Conservation (phyloP, 2,888 invertebrate species). For the Xylota segnis region DNA sequence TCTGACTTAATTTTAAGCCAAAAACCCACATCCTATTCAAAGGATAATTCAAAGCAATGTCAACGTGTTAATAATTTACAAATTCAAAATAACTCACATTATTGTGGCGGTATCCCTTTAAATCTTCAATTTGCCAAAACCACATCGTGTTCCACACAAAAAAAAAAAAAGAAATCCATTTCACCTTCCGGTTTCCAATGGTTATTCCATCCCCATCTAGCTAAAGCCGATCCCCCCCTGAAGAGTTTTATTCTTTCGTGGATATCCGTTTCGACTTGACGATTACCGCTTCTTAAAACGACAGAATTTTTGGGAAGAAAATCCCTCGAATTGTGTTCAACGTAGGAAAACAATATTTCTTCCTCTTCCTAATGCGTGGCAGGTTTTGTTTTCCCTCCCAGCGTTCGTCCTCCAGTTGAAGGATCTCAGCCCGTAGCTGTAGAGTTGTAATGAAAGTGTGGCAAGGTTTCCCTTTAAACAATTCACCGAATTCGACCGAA, state of each 20-base stretch:
- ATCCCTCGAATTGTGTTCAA: neutral
- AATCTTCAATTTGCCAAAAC: conserved; percentile 49
- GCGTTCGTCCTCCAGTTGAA: neutral
- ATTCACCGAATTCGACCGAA: too few relatives aligned
- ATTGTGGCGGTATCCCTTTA: conserved; percentile 26
- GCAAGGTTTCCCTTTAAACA: neutral
- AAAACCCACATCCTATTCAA: neutral
- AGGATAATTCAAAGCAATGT: neutral
- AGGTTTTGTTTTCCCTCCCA: conserved; percentile 9
- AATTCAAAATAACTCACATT: conserved; percentile 45
- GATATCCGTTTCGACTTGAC: neutral
- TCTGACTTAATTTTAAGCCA: neutral
- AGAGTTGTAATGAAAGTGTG: conserved; percentile 1
- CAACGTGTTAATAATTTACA: conserved; percentile 28
- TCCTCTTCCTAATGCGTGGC: conserved; percentile 2
- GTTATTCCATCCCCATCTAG: too few relatives aligned
- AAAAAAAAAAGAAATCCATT: conserved; percentile 41
- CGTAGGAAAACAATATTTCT: conserved; percentile 12
- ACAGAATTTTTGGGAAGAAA: neutral
- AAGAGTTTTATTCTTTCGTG: conserved; percentile 16
- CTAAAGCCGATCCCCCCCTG: too few relatives aligned
- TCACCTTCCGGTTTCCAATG: conserved; percentile 14
- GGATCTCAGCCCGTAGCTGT: neutral
- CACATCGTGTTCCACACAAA: conserved; percentile 7
- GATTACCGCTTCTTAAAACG: neutral